Conservation (phyloP, 2,113 vertebrate species). For the Lampris incognitus region DNA sequence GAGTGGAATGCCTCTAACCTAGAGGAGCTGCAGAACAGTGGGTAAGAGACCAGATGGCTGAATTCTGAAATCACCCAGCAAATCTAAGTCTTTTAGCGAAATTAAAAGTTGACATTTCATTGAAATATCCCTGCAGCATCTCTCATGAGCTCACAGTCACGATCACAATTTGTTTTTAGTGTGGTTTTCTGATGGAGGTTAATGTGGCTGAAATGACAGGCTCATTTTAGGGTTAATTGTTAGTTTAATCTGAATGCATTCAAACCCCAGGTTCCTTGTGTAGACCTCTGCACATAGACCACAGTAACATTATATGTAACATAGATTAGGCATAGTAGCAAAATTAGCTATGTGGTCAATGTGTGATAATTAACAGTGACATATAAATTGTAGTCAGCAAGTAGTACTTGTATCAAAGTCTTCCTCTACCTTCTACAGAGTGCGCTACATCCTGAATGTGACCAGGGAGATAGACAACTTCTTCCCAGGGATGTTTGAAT, state of each 20-base stretch:
- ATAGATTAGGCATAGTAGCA: no score
- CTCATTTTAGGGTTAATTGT: no score
- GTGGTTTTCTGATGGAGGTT: no score
- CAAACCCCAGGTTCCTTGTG: not conserved
- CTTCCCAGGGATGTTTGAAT: conserved; percentile 95
- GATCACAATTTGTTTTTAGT: no score
- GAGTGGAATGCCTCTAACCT: conserved; percentile 99
- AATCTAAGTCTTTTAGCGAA: no score
- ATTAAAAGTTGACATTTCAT: no score
- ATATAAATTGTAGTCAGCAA: not conserved
- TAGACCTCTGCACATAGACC: not conserved
- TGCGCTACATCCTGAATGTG: conserved; percentile 96
- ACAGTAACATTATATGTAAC: not conserved
- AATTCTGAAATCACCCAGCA: no score
- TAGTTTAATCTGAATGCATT: not conserved
- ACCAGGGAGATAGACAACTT: conserved; percentile 99
- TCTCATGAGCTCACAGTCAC: no score
- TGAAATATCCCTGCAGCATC: no score
- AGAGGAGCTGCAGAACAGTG: conserved; percentile 96
- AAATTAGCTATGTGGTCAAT: not conserved
- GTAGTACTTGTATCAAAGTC: not conserved
- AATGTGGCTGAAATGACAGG: no score
- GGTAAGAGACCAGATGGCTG: conserved; percentile 82
- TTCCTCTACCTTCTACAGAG: conserved; percentile 73
- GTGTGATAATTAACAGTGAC: not conserved